phyloP scores from a whole-genome alignment of 2,113 vertebrate genomes.

The Ictalurus furcatus region DNA sequence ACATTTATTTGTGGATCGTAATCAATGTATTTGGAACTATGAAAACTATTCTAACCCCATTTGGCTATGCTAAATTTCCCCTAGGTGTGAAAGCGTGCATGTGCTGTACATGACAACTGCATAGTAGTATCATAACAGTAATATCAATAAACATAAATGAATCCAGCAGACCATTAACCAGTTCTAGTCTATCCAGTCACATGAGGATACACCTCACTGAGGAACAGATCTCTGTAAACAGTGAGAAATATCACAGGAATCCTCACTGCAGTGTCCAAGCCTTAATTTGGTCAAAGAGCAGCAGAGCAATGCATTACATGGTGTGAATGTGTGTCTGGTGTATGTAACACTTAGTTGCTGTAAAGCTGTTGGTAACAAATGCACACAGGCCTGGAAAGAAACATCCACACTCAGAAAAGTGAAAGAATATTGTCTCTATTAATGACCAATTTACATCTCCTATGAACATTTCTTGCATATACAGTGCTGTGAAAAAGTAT shows the following conservation, averaged over 20 bases:
- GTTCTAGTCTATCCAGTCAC: conserved; percentile 6
- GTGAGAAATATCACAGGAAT: conserved; percentile 26
- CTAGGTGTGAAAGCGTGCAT: not conserved
- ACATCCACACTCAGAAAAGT: not conserved
- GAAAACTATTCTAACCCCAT: too few species aligned
- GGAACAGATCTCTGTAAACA: conserved; percentile 32
- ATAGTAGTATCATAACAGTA: not conserved
- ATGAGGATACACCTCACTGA: conserved; percentile 12
- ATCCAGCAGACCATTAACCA: conserved; percentile 10
- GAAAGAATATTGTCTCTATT: not conserved
- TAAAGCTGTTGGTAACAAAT: not conserved
- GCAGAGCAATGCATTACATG: conserved; percentile 11
- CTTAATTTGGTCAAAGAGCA: conserved; percentile 46
- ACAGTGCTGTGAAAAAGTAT: too few species aligned
- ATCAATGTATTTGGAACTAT: too few species aligned
- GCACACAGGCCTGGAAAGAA: not conserved
- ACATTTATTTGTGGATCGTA: too few species aligned
- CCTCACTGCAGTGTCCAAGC: conserved; percentile 18
- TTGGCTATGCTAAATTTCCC: not conserved
- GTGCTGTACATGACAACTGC: not conserved
- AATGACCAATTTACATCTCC: not conserved
- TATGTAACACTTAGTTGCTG: conserved; percentile 22
- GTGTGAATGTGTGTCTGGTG: conserved; percentile 24
- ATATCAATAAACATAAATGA: not conserved
- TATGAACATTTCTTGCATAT: not conserved